phyloP scores from a whole-genome alignment of 1,140 invertebrate species.

The Drosophila parabipectinata region DNA sequence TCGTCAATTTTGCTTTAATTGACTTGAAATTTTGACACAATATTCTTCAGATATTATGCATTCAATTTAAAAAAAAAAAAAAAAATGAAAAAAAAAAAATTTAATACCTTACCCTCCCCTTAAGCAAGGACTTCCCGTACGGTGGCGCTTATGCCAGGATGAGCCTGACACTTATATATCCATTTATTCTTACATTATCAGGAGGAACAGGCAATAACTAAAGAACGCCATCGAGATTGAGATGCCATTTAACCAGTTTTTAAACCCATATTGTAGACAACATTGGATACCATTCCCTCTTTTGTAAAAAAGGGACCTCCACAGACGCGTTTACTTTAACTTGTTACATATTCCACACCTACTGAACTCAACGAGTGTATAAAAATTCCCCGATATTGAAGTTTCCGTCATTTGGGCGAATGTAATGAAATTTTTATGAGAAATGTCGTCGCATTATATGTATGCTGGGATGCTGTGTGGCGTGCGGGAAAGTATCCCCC shows the following conservation, averaged over 20 bases:
- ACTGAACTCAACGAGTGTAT: constrained; percentile 10
- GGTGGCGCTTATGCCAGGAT: constrained; percentile 9
- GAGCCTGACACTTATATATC: background rate
- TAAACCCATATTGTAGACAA: too few species aligned
- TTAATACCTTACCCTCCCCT: too few species aligned
- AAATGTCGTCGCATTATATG: constrained; percentile 55
- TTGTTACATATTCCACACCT: background rate
- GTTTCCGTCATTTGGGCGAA: constrained; percentile 17
- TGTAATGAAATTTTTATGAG: constrained; percentile 71
- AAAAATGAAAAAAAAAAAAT: too few species aligned
- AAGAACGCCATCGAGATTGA: too few species aligned
- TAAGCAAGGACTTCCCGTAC: constrained; percentile 21
- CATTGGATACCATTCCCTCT: too few species aligned
- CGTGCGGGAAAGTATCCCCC: constrained; percentile 38
- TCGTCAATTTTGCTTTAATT: too few species aligned
- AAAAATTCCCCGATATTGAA: constrained; percentile 24
- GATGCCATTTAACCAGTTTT: too few species aligned
- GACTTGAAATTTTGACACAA: too few species aligned
- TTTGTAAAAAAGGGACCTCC: too few species aligned
- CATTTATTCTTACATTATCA: background rate
- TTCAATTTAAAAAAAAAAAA: too few species aligned
- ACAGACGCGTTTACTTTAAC: background rate
- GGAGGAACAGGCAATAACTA: too few species aligned
- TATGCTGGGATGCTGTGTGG: constrained; percentile 23
- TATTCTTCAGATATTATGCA: too few species aligned